A percentile compares a stretch with the other conserved stretches of the same genome.
These are phyloP conservation scores for Actinia equina DNA, from an alignment of 64 coral and sea anemone species.

Conservation along the genomic window DNA sequence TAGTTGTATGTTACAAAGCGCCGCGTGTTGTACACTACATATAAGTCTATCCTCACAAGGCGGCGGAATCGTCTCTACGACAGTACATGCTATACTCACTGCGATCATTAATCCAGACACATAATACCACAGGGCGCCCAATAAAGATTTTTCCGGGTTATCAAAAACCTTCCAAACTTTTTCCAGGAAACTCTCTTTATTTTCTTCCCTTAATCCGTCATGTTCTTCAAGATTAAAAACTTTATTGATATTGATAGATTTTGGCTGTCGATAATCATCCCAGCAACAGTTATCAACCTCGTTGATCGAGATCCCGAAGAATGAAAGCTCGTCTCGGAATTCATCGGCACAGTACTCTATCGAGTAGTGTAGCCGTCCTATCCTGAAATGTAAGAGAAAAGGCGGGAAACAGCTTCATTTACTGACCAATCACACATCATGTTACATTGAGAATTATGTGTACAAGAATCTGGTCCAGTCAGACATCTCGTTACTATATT, in stretches of 20 bases:
- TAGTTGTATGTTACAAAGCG: not conserved
- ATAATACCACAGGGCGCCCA: conserved; percentile 70
- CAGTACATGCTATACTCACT: conserved; percentile 85
- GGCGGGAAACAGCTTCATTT: not conserved
- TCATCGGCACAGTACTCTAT: conserved; percentile 85
- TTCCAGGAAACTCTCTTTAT: conserved; percentile 13
- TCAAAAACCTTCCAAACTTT: conserved; percentile 82
- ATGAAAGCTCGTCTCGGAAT: conserved; percentile 81
- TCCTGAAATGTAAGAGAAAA: conserved; percentile 23
- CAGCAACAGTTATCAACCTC: conserved; percentile 83
- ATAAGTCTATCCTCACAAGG: conserved; percentile 73
- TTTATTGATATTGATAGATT: conserved; percentile 65
- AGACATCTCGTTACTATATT: not conserved
- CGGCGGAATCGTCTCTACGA: conserved; percentile 63
- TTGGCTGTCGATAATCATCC: conserved; percentile 85
- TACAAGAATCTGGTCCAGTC: not conserved
- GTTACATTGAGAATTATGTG: not conserved
- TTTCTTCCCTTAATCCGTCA: not conserved
- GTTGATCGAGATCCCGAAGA: conserved; percentile 82
- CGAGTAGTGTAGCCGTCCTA: conserved; percentile 75
- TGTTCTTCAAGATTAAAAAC: conserved; percentile 73
- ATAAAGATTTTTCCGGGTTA: conserved; percentile 48
- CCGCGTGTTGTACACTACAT: conserved; percentile 25
- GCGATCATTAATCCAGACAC: conserved; percentile 79
- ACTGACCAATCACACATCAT: not conserved